A percentile compares a stretch with the other conserved stretches of the same genome.
phyloP scores from a whole-genome alignment of 1,140 invertebrate genomes.

The Rhyacophila brunnea region DNA sequence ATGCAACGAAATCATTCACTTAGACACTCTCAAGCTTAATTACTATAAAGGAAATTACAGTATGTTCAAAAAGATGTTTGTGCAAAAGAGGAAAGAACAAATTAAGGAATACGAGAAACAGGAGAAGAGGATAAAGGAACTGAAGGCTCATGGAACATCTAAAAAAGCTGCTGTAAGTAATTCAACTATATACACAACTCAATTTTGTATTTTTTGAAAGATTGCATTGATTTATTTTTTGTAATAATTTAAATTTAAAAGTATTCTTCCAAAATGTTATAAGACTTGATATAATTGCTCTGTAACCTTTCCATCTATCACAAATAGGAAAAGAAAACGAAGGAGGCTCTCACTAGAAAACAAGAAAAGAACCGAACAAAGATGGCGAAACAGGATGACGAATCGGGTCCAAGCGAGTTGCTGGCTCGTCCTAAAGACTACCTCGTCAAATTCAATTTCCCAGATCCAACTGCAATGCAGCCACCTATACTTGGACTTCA shows the following conservation, averaged over 20 bases:
- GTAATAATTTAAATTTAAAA: too few relatives aligned
- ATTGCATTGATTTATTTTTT: too few relatives aligned
- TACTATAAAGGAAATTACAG: constrained; percentile 99
- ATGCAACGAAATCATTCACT: constrained; percentile 97
- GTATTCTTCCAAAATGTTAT: too few relatives aligned
- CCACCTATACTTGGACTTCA: constrained; percentile 94
- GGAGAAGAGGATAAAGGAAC: constrained; percentile 89
- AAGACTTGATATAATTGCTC: too few relatives aligned
- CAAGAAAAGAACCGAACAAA: constrained; percentile 87
- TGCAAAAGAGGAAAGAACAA: constrained; percentile 92
- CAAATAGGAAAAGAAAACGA: constrained; percentile 81
- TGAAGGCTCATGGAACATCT: constrained; percentile 93
- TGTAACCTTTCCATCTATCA: too few relatives aligned
- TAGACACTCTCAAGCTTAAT: constrained; percentile 91
- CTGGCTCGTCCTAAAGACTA: constrained; percentile 90
- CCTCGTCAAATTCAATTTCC: constrained; percentile 96
- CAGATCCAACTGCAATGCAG: constrained; percentile 89
- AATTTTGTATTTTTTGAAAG: too few relatives aligned
- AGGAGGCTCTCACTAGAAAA: constrained; percentile 89
- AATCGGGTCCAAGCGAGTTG: constrained; percentile 82
- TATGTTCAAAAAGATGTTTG: constrained; percentile 99
- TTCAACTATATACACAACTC: not conserved
- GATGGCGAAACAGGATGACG: constrained; percentile 76
- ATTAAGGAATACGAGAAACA: constrained; percentile 99
- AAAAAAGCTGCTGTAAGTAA: constrained; percentile 82